Evolutionary conservation across 1,140 invertebrate genomes (phyloP).

Genomic region (Eumaeus atala): DNA sequence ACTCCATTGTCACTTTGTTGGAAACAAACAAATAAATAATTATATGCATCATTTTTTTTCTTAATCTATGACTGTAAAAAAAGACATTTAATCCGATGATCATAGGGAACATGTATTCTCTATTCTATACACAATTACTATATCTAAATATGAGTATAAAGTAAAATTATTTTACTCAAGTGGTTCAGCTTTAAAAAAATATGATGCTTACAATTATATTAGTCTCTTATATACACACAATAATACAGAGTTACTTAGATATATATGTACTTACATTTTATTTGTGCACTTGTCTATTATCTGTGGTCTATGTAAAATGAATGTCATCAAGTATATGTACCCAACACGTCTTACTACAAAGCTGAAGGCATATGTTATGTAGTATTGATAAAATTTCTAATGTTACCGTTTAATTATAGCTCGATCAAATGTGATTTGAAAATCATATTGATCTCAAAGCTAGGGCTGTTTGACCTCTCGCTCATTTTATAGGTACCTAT

Average conservation of each 20-base stretch:
- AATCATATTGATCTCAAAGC: too few relatives aligned
- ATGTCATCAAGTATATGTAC: too few relatives aligned
- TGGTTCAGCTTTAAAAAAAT: neutral
- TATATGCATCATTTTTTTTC: slow-evolving; percentile 5
- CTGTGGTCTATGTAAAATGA: too few relatives aligned
- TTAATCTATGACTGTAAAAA: neutral
- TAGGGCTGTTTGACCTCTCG: too few relatives aligned
- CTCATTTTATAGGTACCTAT: too few relatives aligned
- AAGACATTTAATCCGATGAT: neutral
- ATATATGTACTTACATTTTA: neutral
- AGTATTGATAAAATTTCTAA: too few relatives aligned
- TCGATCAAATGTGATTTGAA: too few relatives aligned
- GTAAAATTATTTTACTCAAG: neutral
- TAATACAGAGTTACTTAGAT: slow-evolving; percentile 4
- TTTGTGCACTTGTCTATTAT: neutral
- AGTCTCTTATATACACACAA: slow-evolving; percentile 4
- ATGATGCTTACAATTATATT: slow-evolving; percentile 10
- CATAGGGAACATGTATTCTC: neutral
- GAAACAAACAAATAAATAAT: slow-evolving; percentile 5
- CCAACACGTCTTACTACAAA: too few relatives aligned
- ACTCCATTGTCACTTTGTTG: neutral
- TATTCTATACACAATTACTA: too few relatives aligned
- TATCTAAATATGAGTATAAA: too few relatives aligned
- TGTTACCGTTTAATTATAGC: too few relatives aligned
- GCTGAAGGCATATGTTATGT: too few relatives aligned